phyloP scores from a whole-genome alignment of 2,888 invertebrate genomes.

The Drosophila paranaensis region DNA sequence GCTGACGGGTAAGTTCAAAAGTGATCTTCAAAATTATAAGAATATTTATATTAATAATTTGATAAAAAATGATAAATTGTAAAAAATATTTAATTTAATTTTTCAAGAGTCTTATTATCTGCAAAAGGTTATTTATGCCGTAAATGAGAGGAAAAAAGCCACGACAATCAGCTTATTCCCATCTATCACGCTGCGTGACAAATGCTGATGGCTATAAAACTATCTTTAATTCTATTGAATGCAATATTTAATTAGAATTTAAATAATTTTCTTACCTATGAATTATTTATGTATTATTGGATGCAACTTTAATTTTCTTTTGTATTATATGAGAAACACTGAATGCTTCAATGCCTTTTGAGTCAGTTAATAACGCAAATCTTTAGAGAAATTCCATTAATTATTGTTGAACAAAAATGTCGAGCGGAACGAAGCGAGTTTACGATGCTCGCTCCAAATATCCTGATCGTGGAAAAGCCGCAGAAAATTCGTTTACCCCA shows the following conservation, averaged over 20 bases:
- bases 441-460: slow-evolving; percentile 65
- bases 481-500: slow-evolving; percentile 60
- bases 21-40: too few relatives aligned
- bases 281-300: neutral
- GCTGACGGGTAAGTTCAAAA: neutral
- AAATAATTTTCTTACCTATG: neutral
- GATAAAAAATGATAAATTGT: neutral
- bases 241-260: neutral
- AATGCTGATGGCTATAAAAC: slow-evolving; percentile 10
- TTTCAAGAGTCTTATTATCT: neutral
- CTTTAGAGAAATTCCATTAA: neutral
- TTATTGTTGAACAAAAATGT: slow-evolving; percentile 33
- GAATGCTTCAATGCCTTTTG: neutral
- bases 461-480: slow-evolving; percentile 65
- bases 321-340: neutral
- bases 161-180: neutral
- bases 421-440: slow-evolving; percentile 51
- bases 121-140: neutral
- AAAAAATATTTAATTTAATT: neutral
- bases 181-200: slow-evolving; percentile 7
- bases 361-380: slow-evolving; percentile 21
- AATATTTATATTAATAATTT: neutral
- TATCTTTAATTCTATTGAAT: neutral
- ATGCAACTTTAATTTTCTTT: too few relatives aligned
- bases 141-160: too few relatives aligned